These are phyloP conservation scores for Micromesistius poutassou DNA, from an alignment of 2,797 vertebrate genomes.

Conservation along the genomic window DNA sequence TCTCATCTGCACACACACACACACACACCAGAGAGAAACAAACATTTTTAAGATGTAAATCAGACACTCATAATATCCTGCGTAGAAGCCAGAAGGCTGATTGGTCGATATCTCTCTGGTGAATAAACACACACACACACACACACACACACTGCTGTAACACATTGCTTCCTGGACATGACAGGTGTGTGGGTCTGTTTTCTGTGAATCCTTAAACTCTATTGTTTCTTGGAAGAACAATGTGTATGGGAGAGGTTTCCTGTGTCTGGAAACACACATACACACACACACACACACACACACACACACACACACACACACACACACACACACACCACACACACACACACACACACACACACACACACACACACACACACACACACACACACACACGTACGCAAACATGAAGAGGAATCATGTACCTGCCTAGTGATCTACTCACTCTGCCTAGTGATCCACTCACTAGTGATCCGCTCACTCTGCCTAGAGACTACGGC, in stretches of 20 bases:
- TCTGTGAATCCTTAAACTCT: conserved; percentile 6
- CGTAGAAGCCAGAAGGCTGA: too few relatives aligned
- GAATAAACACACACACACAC: neutral
- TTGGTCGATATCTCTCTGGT: too few relatives aligned
- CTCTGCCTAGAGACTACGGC: too few relatives aligned
- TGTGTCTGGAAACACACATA: conserved; percentile 29
- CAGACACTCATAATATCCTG: too few relatives aligned
- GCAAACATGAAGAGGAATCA: too few relatives aligned
- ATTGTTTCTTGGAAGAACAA: conserved; percentile 39
- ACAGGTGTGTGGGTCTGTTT: conserved; percentile 8
- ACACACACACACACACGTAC: neutral
- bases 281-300: conserved; percentile 19
- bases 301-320: neutral
- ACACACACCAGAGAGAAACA: conserved; percentile 3
- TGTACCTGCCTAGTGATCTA: too few relatives aligned
- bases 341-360: conserved; percentile 12
- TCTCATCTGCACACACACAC: conserved; percentile 40
- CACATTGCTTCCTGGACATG: neutral
- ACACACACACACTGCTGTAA: neutral
- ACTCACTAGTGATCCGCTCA: too few relatives aligned
- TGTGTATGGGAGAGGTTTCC: conserved; percentile 42
- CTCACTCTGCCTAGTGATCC: too few relatives aligned
- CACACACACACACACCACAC: neutral
- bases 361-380: conserved; percentile 13
- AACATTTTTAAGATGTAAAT: too few relatives aligned